Base-by-base conservation (phyloP, 2,797 vertebrate species). In the Pampus argenteus region DNA sequence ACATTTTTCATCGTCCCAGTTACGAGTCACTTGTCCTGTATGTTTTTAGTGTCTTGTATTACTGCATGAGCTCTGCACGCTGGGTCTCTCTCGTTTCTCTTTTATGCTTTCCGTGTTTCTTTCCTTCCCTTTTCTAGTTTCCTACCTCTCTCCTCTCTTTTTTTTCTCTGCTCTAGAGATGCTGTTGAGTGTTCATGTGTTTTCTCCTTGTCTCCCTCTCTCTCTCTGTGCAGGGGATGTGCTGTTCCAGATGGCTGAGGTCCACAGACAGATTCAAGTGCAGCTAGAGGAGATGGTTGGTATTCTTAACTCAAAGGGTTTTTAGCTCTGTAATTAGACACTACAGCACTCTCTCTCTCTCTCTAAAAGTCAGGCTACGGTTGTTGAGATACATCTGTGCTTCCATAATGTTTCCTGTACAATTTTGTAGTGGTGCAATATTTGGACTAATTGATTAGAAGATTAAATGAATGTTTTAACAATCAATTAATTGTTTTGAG, bases 161-260 rank as follows among this genome's bases (percentile, higher is more conserved):
- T 42, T 61, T 55, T 68, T 58, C 23, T 70, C 54, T 74, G 57
- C 70, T 62, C 4, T 59, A 18, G 25, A 52, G 66, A 61, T 63
- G 60, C 45, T 51, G 38, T 51, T 66, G 51, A 81, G 67, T 73
- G 74, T 66, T 91, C 72, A 77, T 81, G 72, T 74, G 57, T 78
- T 62, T 25, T 71, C 64, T 88, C 57, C 55, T 45, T 47, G 42
- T 90, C 70, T 71, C 36, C 74, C 61, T 76, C 73, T 67, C 48
- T 88, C 64, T 88, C 69, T 91, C 60, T 89, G 85, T 88, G 74
- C 92, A 99, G 98, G 98, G 75, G 98, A 99, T 0, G 97, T 99
- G 76, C 96, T 99, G 66, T 99, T 99, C 94, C 98, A 99, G 95
- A 99, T 99, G 98, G 98, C 98, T 0, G 98, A 99, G 81, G 98